Evolutionary conservation across 2,113 vertebrate genomes (phyloP).

Genomic region (Lynx canadensis): DNA sequence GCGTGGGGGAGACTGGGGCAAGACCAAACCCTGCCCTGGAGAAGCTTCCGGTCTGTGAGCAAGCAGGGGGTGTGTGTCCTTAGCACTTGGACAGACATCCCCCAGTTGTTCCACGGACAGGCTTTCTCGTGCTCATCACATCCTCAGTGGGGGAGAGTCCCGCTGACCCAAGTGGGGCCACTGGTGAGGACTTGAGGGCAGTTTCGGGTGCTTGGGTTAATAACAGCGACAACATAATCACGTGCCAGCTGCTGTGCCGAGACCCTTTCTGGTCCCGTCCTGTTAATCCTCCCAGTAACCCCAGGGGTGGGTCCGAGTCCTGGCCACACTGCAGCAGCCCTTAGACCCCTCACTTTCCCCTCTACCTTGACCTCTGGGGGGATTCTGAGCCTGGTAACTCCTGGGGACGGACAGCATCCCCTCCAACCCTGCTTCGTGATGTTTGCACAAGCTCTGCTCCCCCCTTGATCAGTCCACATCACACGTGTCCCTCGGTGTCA

Average conservation of each 20-base stretch:
- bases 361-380: background rate
- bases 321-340: background rate
- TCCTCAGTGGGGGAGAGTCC: background rate
- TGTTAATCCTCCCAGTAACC: background rate
- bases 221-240: background rate
- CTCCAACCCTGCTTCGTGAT: background rate
- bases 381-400: background rate
- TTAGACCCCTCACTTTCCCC: background rate
- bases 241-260: background rate
- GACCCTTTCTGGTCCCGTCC: background rate
- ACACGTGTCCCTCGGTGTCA: background rate
- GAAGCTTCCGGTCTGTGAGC: background rate
- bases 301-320: accelerated
- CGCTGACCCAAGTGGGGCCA: background rate
- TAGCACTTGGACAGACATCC: background rate
- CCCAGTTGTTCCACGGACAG: background rate
- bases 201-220: background rate
- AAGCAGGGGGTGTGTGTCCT: background rate
- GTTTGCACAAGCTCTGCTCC: background rate
- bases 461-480: accelerated
- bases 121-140: background rate
- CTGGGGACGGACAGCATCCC: too few species aligned
- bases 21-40: background rate
- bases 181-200: background rate
- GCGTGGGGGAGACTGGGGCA: background rate